phyloP scores from a whole-genome alignment of 2,797 vertebrate species.

The Propithecus deckenii region DNA sequence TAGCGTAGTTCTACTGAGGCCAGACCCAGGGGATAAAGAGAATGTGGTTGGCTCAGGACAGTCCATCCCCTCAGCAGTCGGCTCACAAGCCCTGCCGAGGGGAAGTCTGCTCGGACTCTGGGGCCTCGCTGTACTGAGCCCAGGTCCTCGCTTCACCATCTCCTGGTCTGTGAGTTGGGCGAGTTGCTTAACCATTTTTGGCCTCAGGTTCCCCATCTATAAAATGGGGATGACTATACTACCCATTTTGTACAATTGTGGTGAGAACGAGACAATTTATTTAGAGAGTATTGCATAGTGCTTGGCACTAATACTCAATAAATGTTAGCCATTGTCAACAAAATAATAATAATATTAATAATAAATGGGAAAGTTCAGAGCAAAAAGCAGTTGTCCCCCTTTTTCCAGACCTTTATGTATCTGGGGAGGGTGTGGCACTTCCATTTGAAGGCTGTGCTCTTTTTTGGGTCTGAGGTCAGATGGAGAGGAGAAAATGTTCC shows the following conservation, averaged over 20 bases:
- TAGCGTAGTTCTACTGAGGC: background rate
- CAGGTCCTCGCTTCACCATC: background rate
- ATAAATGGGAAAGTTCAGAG: background rate
- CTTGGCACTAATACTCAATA: slow-evolving; percentile 9
- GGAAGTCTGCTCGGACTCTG: background rate
- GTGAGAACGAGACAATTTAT: background rate
- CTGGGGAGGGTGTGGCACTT: background rate
- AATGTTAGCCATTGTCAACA: slow-evolving; percentile 34
- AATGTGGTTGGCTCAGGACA: background rate
- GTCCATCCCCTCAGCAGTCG: background rate
- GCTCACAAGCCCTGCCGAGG: background rate
- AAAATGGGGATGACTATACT: background rate
- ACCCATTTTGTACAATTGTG: background rate
- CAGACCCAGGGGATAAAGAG: background rate
- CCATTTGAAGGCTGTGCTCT: background rate
- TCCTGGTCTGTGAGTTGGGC: background rate
- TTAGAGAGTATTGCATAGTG: background rate
- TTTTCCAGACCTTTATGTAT: background rate
- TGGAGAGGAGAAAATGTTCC: background rate
- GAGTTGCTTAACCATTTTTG: background rate
- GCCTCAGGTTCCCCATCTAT: background rate
- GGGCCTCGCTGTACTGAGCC: background rate
- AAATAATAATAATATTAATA: background rate
- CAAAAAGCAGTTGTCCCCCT: background rate
- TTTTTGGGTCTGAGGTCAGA: background rate